Evolutionary conservation across 2,888 invertebrate genomes (phyloP).

Genomic region (Drosophila meridiana): DNA sequence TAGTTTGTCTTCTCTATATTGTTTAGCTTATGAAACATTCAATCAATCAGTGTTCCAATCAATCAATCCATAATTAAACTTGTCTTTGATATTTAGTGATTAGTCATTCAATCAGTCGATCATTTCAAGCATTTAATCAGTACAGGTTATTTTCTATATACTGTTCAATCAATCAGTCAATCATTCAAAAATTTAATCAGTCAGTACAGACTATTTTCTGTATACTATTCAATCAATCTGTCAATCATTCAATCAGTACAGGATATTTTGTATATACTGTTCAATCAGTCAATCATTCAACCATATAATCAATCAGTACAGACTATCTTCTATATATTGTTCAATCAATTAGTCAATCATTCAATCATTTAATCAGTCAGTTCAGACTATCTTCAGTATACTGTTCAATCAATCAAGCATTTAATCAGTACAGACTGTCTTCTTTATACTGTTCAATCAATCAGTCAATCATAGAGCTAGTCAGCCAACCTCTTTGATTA

Average conservation of each 20-base stretch:
- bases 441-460: background rate
- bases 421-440: background rate
- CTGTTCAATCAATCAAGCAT: background rate
- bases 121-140: background rate
- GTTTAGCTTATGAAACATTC: no score
- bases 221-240: background rate
- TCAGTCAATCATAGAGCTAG: background rate
- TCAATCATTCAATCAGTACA: background rate
- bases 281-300: background rate
- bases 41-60: background rate
- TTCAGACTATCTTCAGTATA: background rate
- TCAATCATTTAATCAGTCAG: background rate
- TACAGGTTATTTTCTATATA: background rate
- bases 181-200: background rate
- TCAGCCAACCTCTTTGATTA: no score
- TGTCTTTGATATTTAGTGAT: background rate
- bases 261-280: background rate
- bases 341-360: background rate
- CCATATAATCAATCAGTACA: no score
- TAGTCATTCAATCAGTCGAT: background rate
- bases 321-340: no score
- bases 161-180: background rate
- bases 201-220: no score
- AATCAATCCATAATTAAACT: background rate
- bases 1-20: no score